phyloP scores from a whole-genome alignment of 2,888 invertebrate genomes.

The Palloptera scutellata region DNA sequence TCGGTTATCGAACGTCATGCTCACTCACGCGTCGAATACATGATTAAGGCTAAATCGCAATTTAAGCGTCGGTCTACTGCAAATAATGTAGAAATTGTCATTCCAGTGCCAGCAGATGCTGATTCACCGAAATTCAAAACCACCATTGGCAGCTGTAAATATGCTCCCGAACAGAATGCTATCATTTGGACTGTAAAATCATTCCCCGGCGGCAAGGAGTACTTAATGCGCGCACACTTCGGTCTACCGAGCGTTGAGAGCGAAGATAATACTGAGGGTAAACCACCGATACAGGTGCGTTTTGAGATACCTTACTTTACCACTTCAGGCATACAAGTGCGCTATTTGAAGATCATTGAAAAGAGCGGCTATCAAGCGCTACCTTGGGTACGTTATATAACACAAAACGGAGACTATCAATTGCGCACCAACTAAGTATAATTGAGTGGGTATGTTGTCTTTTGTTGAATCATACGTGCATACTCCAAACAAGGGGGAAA shows the following conservation, averaged over 20 bases:
- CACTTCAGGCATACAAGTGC: constrained; percentile 96
- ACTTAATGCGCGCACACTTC: constrained; percentile 97
- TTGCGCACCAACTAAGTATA: constrained; percentile 84
- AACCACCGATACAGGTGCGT: constrained; percentile 97
- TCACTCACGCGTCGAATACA: constrained; percentile 97
- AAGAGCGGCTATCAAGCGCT: constrained; percentile 99
- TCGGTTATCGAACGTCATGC: constrained; percentile 97
- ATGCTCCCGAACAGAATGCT: constrained; percentile 95
- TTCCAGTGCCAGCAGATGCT: constrained; percentile 95
- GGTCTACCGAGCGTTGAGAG: constrained; percentile 94
- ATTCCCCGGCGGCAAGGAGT: constrained; percentile 98
- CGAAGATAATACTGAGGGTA: constrained; percentile 89
- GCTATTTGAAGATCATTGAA: constrained; percentile 80
- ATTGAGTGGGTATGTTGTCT: too few relatives aligned
- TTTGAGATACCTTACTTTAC: constrained; percentile 99
- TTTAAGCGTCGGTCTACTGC: constrained; percentile 97
- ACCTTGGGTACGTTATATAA: constrained; percentile 99
- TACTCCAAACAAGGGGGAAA: too few relatives aligned
- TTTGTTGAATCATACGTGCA: too few relatives aligned
- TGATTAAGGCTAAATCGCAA: constrained; percentile 99
- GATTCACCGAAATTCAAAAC: constrained; percentile 99
- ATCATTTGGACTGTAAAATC: constrained; percentile 98
- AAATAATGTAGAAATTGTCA: constrained; percentile 97
- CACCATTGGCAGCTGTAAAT: constrained; percentile 95
- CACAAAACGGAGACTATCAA: constrained; percentile 99